Conservation (phyloP, 2,888 invertebrate genomes). For the Caenorhabditis sp. region DNA sequence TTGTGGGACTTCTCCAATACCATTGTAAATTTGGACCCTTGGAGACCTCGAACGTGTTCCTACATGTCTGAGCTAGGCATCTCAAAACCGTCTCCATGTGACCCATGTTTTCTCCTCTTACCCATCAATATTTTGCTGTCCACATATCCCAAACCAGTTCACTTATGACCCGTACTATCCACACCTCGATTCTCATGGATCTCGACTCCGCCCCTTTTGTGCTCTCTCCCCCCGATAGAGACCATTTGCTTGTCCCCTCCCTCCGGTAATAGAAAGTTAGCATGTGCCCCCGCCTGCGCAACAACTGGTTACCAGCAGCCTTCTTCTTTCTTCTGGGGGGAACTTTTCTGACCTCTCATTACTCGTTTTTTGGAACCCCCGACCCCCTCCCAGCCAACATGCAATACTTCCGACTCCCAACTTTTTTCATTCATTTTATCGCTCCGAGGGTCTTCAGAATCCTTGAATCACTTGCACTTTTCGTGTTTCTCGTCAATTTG, state of each 20-base stretch:
- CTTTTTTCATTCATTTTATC: conserved; percentile 4
- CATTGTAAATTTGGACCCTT: too few relatives aligned
- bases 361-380: background rate
- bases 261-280: conserved; percentile 21
- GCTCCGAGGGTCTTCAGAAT: background rate
- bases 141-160: too few relatives aligned
- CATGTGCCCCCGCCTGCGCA: conserved; percentile 38
- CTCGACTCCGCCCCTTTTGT: conserved; percentile 28
- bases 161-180: too few relatives aligned
- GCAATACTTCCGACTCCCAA: conserved; percentile 13
- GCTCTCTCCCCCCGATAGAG: background rate
- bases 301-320: conserved; percentile 29
- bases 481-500: conserved; percentile 7
- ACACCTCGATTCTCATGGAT: conserved; percentile 11
- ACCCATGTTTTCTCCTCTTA: too few relatives aligned
- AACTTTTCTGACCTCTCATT: background rate
- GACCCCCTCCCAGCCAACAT: conserved; percentile 2
- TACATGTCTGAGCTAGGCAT: too few relatives aligned
- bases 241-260: conserved; percentile 7
- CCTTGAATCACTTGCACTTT: conserved; percentile 37
- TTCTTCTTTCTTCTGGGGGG: background rate
- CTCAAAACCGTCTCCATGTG: too few relatives aligned
- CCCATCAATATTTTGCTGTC: too few relatives aligned
- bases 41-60: too few relatives aligned
- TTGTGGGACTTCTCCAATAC: too few relatives aligned